Evolutionary conservation across 1,140 invertebrate genomes (phyloP).

Genomic region (Eciton burchellii): DNA sequence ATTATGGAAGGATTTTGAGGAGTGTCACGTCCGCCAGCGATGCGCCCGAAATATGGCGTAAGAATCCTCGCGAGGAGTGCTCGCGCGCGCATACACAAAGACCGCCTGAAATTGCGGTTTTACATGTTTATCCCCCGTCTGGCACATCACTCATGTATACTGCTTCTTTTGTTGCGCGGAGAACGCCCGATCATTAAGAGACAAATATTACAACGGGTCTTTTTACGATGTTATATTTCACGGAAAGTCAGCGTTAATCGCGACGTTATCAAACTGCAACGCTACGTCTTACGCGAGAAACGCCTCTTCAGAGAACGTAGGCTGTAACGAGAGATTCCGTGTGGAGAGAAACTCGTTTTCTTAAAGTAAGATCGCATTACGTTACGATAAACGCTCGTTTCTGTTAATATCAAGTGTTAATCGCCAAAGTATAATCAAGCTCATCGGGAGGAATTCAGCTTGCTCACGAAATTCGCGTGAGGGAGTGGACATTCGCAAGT

Average conservation of each 20-base stretch:
- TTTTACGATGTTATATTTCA: background rate
- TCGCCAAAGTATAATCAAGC: background rate
- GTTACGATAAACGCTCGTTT: background rate
- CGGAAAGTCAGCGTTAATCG: too few species aligned
- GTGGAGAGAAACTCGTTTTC: too few species aligned
- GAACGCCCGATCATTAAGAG: conserved; percentile 15
- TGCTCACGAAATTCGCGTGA: conserved; percentile 12
- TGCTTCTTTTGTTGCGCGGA: background rate
- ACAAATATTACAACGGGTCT: background rate
- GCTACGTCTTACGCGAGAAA: too few species aligned
- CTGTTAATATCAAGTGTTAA: background rate
- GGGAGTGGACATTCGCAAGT: background rate
- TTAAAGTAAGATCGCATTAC: too few species aligned
- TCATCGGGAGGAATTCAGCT: too few species aligned
- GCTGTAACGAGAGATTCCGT: too few species aligned
- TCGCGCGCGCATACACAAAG: conserved; percentile 17
- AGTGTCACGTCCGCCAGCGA: conserved; percentile 44
- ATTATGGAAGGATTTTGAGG: conserved; percentile 56
- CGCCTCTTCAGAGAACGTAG: too few species aligned
- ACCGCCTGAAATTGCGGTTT: conserved; percentile 38
- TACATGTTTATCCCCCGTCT: conserved; percentile 28
- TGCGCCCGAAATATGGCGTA: conserved; percentile 49
- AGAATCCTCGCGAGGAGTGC: conserved; percentile 10
- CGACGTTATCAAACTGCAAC: too few species aligned
- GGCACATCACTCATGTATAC: background rate